Evolutionary conservation across 2,888 invertebrate species (phyloP), one percentile per base, ranked within the genome.

Genomic region (Heterodera filipjevi): DNA sequence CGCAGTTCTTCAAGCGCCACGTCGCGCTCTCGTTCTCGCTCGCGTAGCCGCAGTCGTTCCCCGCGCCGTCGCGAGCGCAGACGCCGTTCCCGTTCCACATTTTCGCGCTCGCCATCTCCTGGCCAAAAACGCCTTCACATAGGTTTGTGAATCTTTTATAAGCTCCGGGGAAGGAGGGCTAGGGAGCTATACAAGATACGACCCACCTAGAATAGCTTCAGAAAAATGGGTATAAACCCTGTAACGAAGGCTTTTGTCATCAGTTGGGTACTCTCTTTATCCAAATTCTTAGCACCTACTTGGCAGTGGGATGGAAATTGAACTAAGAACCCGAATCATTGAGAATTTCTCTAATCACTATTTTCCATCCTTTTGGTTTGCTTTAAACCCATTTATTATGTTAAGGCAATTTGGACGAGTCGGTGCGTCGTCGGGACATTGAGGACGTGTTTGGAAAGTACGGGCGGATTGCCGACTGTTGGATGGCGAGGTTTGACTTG

Each of bases 401-500:
- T 46, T 35, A 27, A 78, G 81, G 81, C 27, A 84, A 82, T 76
- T 39, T 82, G 53, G 82, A 82, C 66, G 82, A 81, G 16, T 77
- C 81, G 16, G 79, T 82, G 32, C 83, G 82, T 32, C 83, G 83
- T 27, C 77, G 84, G 6, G 82, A 81, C 75, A 81, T 82, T 35
- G 82, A 82, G 44, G 82, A 82, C 16, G 76, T 71, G n/a, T 82
- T 78, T 68, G 78, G 81, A 19, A 83, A 80, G 74, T 80, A 66
- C 35, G 77, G 80, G 22, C 74, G 73, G 27, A 71, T 77, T 46
- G 66, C 32, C 44, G 78, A 80, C 39, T 64, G 78, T 44, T 80
- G 77, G 77, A 74, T 75, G 77, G 75, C 75, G 2, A 77, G 75
- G 75, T 75, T 32, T 27, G 59, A 10, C 6, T 59, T 27, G 27